Base-by-base conservation (phyloP, 2,888 invertebrate genomes). In the Epicampocera succincta region DNA sequence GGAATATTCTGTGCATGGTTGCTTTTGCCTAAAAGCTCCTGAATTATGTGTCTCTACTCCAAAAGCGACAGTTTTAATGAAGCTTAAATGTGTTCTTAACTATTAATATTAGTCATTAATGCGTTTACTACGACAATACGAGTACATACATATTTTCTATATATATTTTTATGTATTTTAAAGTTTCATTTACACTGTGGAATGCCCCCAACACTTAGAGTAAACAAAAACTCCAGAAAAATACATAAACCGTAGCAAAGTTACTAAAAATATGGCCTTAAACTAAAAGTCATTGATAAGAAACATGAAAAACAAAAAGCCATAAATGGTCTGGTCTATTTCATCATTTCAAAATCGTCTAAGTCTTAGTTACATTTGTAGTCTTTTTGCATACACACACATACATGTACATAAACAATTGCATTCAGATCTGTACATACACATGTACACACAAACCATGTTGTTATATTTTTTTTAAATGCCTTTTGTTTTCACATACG, bases 281-380 rank as follows among this genome's bases (percentile, higher is more conserved):
- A 78, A 68, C 56, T 38, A 52, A 74, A 69, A 68, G 63, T 56
- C 80, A 71, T 44, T 80, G 69, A 71, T 63, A 60, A 75, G 65
- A 50, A 71, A 65, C 42, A 21, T 44, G 12, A 42, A 75, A 33
- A 58, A 61, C 46, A 48, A 71, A 61, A 65, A 4, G 21, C 61
- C 68, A 68, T 72, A 56, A 76, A 80, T 72, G 80, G 38, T 66
- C 76, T 72, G 80, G 76, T 72, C 48, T 61, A 76, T 63, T 81
- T 56, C 72, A 68, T 76, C 68, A 63, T 61, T 42, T 40, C 54
- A 61, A 33, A 33, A 17, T 19, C 40, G 40, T 81, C 72, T 52
- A 50, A 66, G 46, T 61, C 54, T 76, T 58, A 38, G 52, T 60
- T 66, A 48, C 48, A 66, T 25, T 71, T 40, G 17, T 17, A 17